Evolutionary conservation across 2,888 invertebrate genomes (phyloP), one percentile per base, ranked within the genome.

Genomic region (Lottia gigantea): DNA sequence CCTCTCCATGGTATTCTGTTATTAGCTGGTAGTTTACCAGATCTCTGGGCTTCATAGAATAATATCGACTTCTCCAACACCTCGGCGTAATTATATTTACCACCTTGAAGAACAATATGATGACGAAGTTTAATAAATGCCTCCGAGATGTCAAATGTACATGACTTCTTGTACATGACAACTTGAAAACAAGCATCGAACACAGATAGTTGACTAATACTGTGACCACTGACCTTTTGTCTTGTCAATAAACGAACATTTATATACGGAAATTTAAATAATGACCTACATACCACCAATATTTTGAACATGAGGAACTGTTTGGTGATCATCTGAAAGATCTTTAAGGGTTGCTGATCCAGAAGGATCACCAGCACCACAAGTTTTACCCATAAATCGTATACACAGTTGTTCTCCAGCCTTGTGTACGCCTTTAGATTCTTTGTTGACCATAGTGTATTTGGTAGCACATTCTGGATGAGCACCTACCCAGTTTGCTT

Each of bases 21-120:
- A n/a, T 46, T 66, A 1, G 31, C 46, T 3, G 80, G 80, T 40
- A 80, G 76, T 46, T 71, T 71, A 15, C 80, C 80, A 23, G 78
- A 77, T 23, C 78, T 45, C 75, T 80, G 77, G 2, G 78, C 80
- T 71, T 80, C 78, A 65, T 79, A 80, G 73, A 80, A 79, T 46
- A 77, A 40, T 19, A 78, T 73, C 11, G 80, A 79, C 68, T 77
- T 77, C 25, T 68, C 65, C 63, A 80, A 70, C n/a, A 74, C 75
- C 25, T 78, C 79, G 7, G 65, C 74, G 23, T 76, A 77, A 66
- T 67, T 67, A 31, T 76, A 78, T 25, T 73, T 71, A 14, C 74
- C 72, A 4, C 61, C 47, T 25, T 77, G 26, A 11, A 40, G 40
- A 11, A 40, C 40, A 40, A 40, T 40, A 40, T 40, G 40, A 40